Conservation (phyloP, 2,888 invertebrate species). For the Athetis lepigone region DNA sequence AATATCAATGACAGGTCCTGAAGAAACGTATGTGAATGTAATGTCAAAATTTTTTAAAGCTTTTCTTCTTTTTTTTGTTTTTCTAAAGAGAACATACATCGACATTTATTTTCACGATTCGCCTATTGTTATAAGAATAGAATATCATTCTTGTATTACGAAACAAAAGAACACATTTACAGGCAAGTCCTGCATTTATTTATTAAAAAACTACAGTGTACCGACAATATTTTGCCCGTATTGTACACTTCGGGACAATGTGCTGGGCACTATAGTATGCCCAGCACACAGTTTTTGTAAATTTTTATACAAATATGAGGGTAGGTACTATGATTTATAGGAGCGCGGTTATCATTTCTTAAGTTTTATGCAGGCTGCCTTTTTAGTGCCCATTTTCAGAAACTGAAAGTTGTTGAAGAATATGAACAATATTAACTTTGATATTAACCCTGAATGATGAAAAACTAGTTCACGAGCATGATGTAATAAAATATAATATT, state of each 20-base stretch:
- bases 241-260: conserved; percentile 59
- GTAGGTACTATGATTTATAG: conserved; percentile 41
- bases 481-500: no score
- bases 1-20: no score
- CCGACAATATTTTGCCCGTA: conserved; percentile 35
- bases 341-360: conserved; percentile 20
- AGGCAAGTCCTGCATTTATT: conserved; percentile 58
- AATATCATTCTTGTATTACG: neutral
- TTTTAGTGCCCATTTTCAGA: no score
- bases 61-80: no score
- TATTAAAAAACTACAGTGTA: conserved; percentile 57
- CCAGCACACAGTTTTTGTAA: conserved; percentile 47
- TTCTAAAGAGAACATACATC: no score
- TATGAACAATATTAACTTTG: no score
- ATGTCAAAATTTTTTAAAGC: no score
- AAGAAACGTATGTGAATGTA: no score
- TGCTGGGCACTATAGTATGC: conserved; percentile 1
- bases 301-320: conserved; percentile 36
- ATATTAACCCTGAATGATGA: no score
- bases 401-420: no score
- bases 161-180: conserved; percentile 13
- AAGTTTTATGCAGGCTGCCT: conserved; percentile 9
- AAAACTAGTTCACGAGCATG: no score
- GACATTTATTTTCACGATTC: no score
- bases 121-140: neutral